Evolutionary conservation across 2,797 vertebrate species (phyloP).

Genomic region (Esox lucius): DNA sequence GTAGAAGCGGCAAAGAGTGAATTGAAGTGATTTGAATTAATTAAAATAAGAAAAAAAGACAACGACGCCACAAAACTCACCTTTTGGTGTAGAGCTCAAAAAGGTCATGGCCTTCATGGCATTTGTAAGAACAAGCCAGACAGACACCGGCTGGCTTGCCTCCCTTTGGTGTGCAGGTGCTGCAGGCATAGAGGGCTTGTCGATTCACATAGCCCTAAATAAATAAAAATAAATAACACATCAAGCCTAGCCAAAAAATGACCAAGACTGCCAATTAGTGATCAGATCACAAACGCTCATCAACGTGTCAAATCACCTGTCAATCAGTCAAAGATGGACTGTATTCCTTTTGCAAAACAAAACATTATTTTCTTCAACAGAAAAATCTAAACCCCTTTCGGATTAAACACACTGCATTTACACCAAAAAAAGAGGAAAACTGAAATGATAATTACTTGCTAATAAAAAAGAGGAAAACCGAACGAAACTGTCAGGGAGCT

Average conservation of each 20-base stretch:
- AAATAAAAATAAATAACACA: background rate
- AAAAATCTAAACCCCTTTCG: no score
- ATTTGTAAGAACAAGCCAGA: conserved; percentile 94
- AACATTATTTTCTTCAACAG: no score
- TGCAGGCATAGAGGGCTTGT: conserved; percentile 92
- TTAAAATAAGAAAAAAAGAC: background rate
- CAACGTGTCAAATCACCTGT: no score
- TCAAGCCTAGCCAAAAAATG: background rate
- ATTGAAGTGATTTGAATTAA: background rate
- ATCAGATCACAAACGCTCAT: background rate
- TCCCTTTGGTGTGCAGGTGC: conserved; percentile 87
- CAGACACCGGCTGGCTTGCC: conserved; percentile 89
- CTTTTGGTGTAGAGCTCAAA: conserved; percentile 97
- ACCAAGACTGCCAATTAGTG: no score
- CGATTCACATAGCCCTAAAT: conserved; percentile 89
- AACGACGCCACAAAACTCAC: conserved; percentile 58
- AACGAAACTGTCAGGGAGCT: no score
- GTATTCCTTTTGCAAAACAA: no score
- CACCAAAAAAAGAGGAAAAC: no score
- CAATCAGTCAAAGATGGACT: no score
- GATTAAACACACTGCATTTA: no score
- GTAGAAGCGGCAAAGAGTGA: background rate
- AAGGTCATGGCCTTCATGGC: conserved; percentile 91
- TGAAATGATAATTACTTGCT: no score
- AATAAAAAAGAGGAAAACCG: no score